Percentiles rank a stretch among this genome's conserved stretches.
Conservation (phyloP, 2,888 invertebrate genomes). For the Caenorhabditis virilis region DNA sequence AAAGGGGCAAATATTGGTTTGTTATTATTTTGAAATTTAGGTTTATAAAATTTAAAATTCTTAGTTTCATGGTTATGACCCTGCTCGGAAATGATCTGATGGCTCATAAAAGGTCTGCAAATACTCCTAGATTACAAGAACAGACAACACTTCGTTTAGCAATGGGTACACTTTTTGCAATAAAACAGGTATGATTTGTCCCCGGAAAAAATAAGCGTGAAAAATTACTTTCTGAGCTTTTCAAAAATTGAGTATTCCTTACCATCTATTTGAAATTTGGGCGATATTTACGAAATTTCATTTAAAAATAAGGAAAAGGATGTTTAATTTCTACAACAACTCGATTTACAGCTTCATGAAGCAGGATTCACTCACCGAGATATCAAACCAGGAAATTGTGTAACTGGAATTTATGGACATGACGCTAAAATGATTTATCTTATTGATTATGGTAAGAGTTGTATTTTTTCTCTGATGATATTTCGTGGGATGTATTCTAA, state of each 20-base stretch:
- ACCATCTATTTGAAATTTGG: no score
- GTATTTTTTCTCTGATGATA: background rate
- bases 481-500: no score
- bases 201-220: no score
- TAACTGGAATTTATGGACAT: slow-evolving; percentile 39
- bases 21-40: background rate
- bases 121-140: slow-evolving; percentile 28
- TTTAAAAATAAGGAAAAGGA: no score
- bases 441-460: slow-evolving; percentile 47
- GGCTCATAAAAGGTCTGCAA: slow-evolving; percentile 38
- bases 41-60: no score
- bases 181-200: slow-evolving; percentile 50
- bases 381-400: slow-evolving; percentile 57
- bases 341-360: slow-evolving; percentile 39
- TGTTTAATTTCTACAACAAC: background rate
- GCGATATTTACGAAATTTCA: no score
- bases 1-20: slow-evolving; percentile 41
- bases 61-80: slow-evolving; percentile 52
- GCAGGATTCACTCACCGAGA: slow-evolving; percentile 52
- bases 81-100: slow-evolving; percentile 46
- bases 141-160: slow-evolving; percentile 48
- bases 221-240: background rate
- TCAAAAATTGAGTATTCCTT: no score
- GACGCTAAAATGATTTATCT: slow-evolving; percentile 42
- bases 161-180: slow-evolving; percentile 45